These are phyloP conservation scores for Colossoma macropomum DNA, from an alignment of 2,113 vertebrate species.

Conservation along the genomic window DNA sequence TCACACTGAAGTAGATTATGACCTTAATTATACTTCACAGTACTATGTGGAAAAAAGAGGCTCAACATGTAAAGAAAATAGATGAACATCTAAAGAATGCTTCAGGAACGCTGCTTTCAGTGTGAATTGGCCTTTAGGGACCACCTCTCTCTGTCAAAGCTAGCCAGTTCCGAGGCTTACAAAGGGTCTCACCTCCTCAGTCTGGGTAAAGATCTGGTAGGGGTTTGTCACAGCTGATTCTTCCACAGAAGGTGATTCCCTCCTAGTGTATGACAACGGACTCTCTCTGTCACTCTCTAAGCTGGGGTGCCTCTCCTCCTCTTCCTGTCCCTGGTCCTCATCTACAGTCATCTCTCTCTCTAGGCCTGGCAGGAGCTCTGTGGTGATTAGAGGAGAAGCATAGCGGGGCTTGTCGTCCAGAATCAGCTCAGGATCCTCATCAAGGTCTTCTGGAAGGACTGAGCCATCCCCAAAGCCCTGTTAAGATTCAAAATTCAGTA, in stretches of 20 bases:
- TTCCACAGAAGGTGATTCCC: constrained; percentile 28
- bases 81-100: too few species aligned
- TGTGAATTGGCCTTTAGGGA: too few species aligned
- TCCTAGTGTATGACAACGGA: constrained; percentile 15
- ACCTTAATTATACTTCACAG: too few species aligned
- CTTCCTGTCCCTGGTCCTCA: constrained; percentile 72
- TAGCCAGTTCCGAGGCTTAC: too few species aligned
- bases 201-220: constrained; percentile 19
- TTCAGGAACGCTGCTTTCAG: too few species aligned
- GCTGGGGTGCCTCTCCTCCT: background rate
- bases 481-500: background rate
- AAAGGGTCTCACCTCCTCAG: constrained; percentile 35
- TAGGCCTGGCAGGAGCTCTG: constrained; percentile 31
- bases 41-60: too few species aligned
- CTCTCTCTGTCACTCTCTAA: constrained; percentile 39
- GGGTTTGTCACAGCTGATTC: background rate
- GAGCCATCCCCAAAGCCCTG: constrained; percentile 59
- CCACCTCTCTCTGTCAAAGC: too few species aligned
- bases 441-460: constrained; percentile 60
- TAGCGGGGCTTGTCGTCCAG: constrained; percentile 78
- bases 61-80: too few species aligned
- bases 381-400: constrained; percentile 49
- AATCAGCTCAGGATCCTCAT: constrained; percentile 81
- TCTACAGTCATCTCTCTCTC: constrained; percentile 86
- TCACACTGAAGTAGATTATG: too few species aligned